Evolutionary conservation across 2,888 invertebrate genomes (phyloP), one percentile per base, ranked within the genome.

Genomic region (Drosophila nr. medialis): DNA sequence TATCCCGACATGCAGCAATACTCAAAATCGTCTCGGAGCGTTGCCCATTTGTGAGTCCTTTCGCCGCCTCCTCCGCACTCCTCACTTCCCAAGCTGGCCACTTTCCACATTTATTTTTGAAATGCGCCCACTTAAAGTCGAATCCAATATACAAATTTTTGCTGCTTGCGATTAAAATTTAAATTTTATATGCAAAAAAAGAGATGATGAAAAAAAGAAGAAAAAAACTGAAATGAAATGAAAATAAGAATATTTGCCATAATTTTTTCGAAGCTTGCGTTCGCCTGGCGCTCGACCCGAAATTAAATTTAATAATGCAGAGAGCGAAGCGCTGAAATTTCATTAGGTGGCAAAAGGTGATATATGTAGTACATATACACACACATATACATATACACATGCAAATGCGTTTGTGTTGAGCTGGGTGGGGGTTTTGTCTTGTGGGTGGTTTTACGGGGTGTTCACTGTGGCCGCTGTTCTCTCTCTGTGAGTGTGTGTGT

Each of bases 231-330:
- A 54, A 61, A 61, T 30, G 34, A 75, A 71, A 76, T 68, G 54
- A 59, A 60, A 50, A 65, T 50, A 66, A 56, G 75, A 80, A 80
- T 79, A 74, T 85, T 87, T 87, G 74, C 77, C 83, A 83, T 83
- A 80, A 83, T 88, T 87, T 83, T 68, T 82, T 74, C 64, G 71
- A 60, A 48, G 63, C 58, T 53, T 48, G 55, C 61, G 21, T 24
- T 42, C 13, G 42, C 42, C 48, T 67, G 27, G 27, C 40, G 21
- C 40, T 67, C 76, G 80, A 68, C 75, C 72, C 65, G 55, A 86
- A 86, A 85, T 85, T 77, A 85, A 85, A 89, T 89, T 85, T 85
- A 85, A 85, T 85, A 85, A 85, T 85, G 87, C 89, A 85, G 64
- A 21, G 15, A 40, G 64, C 65, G 59, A 68, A 56, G 64, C 63